Evolutionary conservation across 1,140 invertebrate species (phyloP).

Genomic region (Adelges cooleyi): DNA sequence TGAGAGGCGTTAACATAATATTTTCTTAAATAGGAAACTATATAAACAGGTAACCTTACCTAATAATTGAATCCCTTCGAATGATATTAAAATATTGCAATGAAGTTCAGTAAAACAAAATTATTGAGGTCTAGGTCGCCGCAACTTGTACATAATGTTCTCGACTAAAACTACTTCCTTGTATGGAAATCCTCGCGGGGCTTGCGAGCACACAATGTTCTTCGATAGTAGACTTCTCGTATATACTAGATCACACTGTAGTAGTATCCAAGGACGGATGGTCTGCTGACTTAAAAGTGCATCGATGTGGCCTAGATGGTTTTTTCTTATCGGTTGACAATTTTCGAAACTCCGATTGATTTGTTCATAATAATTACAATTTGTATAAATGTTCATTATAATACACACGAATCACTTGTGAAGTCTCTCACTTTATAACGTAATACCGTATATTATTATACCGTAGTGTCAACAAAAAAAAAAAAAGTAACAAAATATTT

Average conservation of each 20-base stretch:
- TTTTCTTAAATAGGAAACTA: too few relatives aligned
- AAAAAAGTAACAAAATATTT: background rate
- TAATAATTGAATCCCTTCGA: too few relatives aligned
- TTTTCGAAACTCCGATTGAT: background rate
- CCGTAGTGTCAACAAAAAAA: too few relatives aligned
- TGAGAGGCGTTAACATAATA: too few relatives aligned
- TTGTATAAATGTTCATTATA: too few relatives aligned
- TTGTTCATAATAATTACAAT: too few relatives aligned
- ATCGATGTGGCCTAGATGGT: slow-evolving; percentile 3
- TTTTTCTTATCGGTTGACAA: background rate
- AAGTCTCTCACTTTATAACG: too few relatives aligned
- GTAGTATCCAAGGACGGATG: background rate
- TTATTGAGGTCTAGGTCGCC: slow-evolving; percentile 16
- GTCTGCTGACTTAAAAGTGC: background rate
- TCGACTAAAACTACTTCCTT: slow-evolving; percentile 22
- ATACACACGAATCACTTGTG: too few relatives aligned
- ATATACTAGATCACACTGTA: background rate
- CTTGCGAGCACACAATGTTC: background rate
- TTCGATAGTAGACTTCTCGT: background rate
- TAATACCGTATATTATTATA: too few relatives aligned
- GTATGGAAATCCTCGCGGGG: slow-evolving; percentile 13
- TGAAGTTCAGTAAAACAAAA: background rate
- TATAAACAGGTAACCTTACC: too few relatives aligned
- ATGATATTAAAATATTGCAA: too few relatives aligned
- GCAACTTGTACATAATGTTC: background rate